phyloP scores from a whole-genome alignment of 2,797 vertebrate species.

The Pachyuromys duprasi region DNA sequence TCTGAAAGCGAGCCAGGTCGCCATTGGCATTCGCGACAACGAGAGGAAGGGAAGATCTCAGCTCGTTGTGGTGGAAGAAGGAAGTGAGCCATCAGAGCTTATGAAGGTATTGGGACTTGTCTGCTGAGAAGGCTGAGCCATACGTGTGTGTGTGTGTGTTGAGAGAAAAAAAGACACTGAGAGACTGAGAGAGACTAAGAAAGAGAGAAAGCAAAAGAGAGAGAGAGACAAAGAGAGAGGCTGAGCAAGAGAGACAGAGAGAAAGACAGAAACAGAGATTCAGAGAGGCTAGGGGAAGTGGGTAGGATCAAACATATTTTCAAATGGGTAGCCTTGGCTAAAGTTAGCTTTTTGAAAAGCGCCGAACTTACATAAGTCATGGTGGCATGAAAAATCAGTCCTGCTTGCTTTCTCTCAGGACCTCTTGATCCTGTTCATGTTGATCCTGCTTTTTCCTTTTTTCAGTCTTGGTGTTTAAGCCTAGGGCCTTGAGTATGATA shows the following conservation, averaged over 20 bases:
- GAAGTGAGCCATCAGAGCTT: slow-evolving; percentile 87
- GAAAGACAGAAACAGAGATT: neutral
- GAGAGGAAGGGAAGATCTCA: slow-evolving; percentile 92
- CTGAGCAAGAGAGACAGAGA: neutral
- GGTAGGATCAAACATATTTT: neutral
- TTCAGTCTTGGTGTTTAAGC: neutral
- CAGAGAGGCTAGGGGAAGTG: neutral
- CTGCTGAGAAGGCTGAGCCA: neutral
- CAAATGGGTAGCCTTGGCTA: neutral
- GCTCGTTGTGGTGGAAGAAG: slow-evolving; percentile 92
- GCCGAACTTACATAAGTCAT: neutral
- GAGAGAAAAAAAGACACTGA: neutral
- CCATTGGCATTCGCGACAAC: slow-evolving; percentile 93
- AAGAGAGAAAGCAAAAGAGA: neutral
- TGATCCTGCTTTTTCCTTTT: neutral
- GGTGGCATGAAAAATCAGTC: neutral
- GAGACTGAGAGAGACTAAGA: neutral
- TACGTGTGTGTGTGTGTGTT: neutral
- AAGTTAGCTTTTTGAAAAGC: neutral
- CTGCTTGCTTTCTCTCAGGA: neutral
- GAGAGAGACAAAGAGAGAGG: neutral
- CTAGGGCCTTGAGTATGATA: neutral
- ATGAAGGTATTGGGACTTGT: slow-evolving; percentile 85
- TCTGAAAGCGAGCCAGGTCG: slow-evolving; percentile 93
- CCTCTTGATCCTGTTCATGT: neutral